These are phyloP conservation scores for Papilio elwesi DNA, from an alignment of 2,888 invertebrate species.

Conservation along the genomic window DNA sequence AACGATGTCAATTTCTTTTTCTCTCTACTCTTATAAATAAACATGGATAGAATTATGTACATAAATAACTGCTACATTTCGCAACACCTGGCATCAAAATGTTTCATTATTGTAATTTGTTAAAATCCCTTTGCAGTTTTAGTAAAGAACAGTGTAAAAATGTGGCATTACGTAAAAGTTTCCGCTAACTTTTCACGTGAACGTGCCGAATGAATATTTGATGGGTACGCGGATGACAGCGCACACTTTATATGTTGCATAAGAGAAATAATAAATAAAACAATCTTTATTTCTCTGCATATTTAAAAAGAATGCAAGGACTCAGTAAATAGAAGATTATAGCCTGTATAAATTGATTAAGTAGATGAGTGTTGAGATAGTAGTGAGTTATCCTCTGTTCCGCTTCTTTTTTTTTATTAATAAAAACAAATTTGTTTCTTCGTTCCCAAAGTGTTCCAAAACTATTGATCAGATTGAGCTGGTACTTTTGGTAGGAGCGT, in stretches of 20 bases:
- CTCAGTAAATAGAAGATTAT: background rate
- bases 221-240: slow-evolving; percentile 16
- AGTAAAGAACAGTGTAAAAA: slow-evolving; percentile 18
- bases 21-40: background rate
- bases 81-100: background rate
- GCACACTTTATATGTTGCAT: slow-evolving; percentile 18
- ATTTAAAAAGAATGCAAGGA: background rate
- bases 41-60: too few relatives aligned
- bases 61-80: too few relatives aligned
- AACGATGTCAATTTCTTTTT: background rate
- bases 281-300: background rate
- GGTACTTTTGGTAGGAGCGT: too few relatives aligned
- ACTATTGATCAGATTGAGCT: too few relatives aligned
- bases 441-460: too few relatives aligned
- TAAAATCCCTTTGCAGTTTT: slow-evolving; percentile 2
- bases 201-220: slow-evolving; percentile 30
- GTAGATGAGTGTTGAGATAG: too few relatives aligned
- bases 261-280: too few relatives aligned
- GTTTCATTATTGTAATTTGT: background rate
- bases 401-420: too few relatives aligned
- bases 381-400: too few relatives aligned
- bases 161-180: slow-evolving; percentile 20
- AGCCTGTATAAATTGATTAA: too few relatives aligned
- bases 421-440: too few relatives aligned
- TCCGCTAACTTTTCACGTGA: slow-evolving; percentile 28